phyloP scores from a whole-genome alignment of 1,140 invertebrate genomes.

The Tetragnatha versicolor region DNA sequence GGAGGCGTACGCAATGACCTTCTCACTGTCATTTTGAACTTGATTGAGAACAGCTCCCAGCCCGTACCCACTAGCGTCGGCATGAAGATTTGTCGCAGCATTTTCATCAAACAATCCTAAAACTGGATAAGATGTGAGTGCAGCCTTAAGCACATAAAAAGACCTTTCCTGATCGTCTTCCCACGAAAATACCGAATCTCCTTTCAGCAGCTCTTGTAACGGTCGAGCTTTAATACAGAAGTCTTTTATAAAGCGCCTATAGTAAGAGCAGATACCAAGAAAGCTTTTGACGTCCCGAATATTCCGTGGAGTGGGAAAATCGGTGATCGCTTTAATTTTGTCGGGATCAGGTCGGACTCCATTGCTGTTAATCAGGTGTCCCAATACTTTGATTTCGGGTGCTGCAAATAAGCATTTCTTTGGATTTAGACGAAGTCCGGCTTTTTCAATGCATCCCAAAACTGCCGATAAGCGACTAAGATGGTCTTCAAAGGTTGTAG shows the following conservation, averaged over 20 bases:
- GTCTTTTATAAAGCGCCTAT: neutral
- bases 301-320: neutral
- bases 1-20: slow-evolving; percentile 57
- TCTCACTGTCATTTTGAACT: slow-evolving; percentile 58
- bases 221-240: neutral
- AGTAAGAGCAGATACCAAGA: slow-evolving; percentile 4
- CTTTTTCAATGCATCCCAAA: neutral
- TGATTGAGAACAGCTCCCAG: slow-evolving; percentile 65
- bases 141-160: slow-evolving; percentile 12
- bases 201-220: neutral
- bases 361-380: neutral
- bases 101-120: neutral
- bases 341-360: neutral
- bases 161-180: neutral
- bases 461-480: slow-evolving; percentile 1
- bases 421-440: too few relatives aligned
- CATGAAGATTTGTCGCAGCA: slow-evolving; percentile 60
- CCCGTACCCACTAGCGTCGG: slow-evolving; percentile 64
- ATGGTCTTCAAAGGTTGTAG: slow-evolving; percentile 21
- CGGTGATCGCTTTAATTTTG: neutral
- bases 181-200: slow-evolving; percentile 1
- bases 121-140: neutral
- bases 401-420: too few relatives aligned
- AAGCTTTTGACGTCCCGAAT: slow-evolving; percentile 7
- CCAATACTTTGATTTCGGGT: neutral